Evolutionary conservation across 2,797 vertebrate genomes (phyloP).

Genomic region (Chelonia mydas): DNA sequence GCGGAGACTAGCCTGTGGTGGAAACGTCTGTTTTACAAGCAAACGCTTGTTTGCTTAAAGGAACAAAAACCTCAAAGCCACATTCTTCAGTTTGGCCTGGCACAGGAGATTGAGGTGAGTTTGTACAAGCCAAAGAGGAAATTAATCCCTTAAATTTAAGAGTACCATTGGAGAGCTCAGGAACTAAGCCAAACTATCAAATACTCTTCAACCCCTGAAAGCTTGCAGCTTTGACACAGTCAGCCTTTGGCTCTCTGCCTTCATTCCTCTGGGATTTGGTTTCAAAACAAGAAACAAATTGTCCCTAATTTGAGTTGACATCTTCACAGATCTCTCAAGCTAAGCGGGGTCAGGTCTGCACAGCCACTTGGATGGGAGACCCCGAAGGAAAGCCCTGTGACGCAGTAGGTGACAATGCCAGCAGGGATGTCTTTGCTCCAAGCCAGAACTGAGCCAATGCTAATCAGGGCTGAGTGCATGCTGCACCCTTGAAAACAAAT

Average conservation of each 20-base stretch:
- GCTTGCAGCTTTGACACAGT: accelerated
- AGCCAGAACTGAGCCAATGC: accelerated
- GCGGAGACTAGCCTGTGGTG: background rate
- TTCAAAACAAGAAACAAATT: background rate
- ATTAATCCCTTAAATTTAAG: background rate
- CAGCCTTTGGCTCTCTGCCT: background rate
- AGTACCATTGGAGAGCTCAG: background rate
- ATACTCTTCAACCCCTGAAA: accelerated
- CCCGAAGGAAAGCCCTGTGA: accelerated
- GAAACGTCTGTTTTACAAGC: background rate
- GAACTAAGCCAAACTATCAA: accelerated
- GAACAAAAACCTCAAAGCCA: background rate
- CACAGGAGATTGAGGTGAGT: background rate
- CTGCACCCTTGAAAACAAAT: background rate
- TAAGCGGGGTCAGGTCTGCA: no score
- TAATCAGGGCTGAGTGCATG: accelerated
- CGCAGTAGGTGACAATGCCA: accelerated
- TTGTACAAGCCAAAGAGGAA: background rate
- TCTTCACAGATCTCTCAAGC: accelerated
- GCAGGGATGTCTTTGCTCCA: accelerated
- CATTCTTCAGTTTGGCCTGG: background rate
- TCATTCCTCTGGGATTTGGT: background rate
- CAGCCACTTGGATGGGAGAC: accelerated
- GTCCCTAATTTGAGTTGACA: background rate
- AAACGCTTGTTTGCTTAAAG: background rate